Evolutionary conservation across 2,113 vertebrate genomes (phyloP), one percentile per base, ranked within the genome.

Genomic region (Cochlearius cochlearius): DNA sequence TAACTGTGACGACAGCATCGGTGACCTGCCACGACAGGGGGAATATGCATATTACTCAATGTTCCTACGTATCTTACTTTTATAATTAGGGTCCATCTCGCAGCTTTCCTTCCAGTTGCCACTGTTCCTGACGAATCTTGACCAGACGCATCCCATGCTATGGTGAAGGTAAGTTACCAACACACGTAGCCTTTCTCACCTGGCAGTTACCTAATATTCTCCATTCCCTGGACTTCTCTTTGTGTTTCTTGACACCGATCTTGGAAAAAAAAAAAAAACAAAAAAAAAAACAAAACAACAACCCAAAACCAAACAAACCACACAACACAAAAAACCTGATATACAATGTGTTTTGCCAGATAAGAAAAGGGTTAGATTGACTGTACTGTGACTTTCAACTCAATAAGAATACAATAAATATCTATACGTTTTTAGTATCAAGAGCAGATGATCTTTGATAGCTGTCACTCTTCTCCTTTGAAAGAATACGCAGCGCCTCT

Each of bases 141-240:
- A 52, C 47, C n/a, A 52, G 56, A 72, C 0, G 1, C 14, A 43
- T 52, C 23, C 63, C 77, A 20, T 16, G 26, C 14, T 43, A 17
- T 4, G 34, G 17, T 73, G 67, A 62, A 68, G 47, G 5, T 29
- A 81, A 77, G 19, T 71, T 67, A 52, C 18, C 12, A 67, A 21
- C 8, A 64, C 3, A 30, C 0, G 0, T 7, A 18, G 63, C 29
- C 50, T 32, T 2, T 0, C 7, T 80, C 3, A 5, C 21, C 47
- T 58, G 25, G 20, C 15, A 58, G 43, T 50, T 62, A 43, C 26
- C 7, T n/a, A 23, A 22, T 7, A 29, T 7, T 45, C 22, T 77
- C 20, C 17, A 16, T 74, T 81, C n/a, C 13, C 4, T 38, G 47
- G 26, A 74, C 39, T 89, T 91, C 30, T 77, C 26, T 60, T 64